Evolutionary conservation across 1,140 invertebrate species (phyloP), one percentile per base, ranked within the genome.

Genomic region (Holcopasites calliopsidis): DNA sequence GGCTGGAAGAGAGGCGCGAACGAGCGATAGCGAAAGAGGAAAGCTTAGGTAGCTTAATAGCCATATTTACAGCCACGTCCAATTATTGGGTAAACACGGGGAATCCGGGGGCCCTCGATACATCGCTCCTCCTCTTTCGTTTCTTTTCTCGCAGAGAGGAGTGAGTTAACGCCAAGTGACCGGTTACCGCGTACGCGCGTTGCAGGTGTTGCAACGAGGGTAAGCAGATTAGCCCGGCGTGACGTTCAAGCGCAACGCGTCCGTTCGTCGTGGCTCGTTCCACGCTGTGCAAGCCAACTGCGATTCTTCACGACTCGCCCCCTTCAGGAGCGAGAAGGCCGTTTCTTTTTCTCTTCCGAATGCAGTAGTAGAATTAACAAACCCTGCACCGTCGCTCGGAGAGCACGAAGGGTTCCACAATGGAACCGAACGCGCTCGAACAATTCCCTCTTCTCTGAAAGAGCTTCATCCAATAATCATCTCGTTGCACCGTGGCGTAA

Each of bases 81-180:
- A 82, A 85, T 84, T 82, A 82, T 80, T 80, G 79, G 61, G 72
- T 80, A 80, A 82, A 82, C 80, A 80, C 78, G 72, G 80, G 28
- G 61, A 80, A 82, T 82, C 73, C 66, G 73, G 78, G 66, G 73
- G 66, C n/a, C n/a, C n/a, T 82, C 80, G 44, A 82, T 80, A 75
- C 49, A 68, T 75, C 44, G 44, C 31, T 79, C 21, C 28, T 33
- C 3, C 4, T 18, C 33, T 28, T 57, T 69, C 18, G 13, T 35
- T 23, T 8, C 3, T 21, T 23, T 18, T n/a, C 13, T 35, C 31
- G 10, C 16, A 5, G n/a, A n/a, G n/a, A n/a, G n/a, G n/a, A n/a
- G n/a, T n/a, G n/a, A n/a, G n/a, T n/a, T n/a, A n/a, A n/a, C n/a
- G n/a, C n/a, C n/a, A n/a, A n/a, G 33, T 16, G 13, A 47, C 23